A percentile compares a stretch with the other conserved stretches of the same genome.
Evolutionary conservation across 2,113 vertebrate genomes (phyloP).

Genomic region (Scomber scombrus): DNA sequence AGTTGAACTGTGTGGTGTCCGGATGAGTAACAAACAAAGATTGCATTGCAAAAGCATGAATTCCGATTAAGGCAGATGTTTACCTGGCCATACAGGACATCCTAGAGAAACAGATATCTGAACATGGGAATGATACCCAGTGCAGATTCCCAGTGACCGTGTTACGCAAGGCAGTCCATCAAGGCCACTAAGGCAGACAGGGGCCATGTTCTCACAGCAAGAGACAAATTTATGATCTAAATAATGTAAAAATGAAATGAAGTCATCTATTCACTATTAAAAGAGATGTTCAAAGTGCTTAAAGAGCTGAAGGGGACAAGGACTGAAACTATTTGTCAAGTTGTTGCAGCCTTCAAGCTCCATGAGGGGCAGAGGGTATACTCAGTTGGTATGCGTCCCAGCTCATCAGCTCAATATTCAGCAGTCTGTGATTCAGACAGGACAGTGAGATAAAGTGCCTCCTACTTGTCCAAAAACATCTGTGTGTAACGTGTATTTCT

Average conservation of each 20-base stretch:
- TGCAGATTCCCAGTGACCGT: conserved; percentile 67
- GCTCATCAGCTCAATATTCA: conserved; percentile 16
- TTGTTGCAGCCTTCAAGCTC: background rate
- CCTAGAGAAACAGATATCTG: conserved; percentile 28
- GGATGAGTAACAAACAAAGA: conserved; percentile 25
- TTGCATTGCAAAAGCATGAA: conserved; percentile 12
- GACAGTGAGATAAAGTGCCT: conserved; percentile 21
- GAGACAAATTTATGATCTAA: conserved; percentile 56
- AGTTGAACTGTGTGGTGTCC: conserved; percentile 28
- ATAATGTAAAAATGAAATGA: conserved; percentile 52
- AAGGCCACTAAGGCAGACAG: conserved; percentile 40
- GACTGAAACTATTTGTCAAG: background rate
- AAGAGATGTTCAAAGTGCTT: conserved; percentile 26
- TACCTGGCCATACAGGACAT: conserved; percentile 55
- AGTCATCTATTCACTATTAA: conserved; percentile 18
- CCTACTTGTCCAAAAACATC: conserved; percentile 30
- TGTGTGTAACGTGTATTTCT: conserved; percentile 31
- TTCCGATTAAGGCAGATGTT: conserved; percentile 46
- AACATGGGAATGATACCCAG: conserved; percentile 72
- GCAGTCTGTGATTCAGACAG: conserved; percentile 7
- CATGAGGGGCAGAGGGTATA: background rate
- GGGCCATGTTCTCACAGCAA: conserved; percentile 69
- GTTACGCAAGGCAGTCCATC: conserved; percentile 52
- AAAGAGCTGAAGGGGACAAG: background rate
- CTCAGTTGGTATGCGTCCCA: background rate